Evolutionary conservation across 2,797 vertebrate genomes (phyloP).

Genomic region (Spheniscus humboldti): DNA sequence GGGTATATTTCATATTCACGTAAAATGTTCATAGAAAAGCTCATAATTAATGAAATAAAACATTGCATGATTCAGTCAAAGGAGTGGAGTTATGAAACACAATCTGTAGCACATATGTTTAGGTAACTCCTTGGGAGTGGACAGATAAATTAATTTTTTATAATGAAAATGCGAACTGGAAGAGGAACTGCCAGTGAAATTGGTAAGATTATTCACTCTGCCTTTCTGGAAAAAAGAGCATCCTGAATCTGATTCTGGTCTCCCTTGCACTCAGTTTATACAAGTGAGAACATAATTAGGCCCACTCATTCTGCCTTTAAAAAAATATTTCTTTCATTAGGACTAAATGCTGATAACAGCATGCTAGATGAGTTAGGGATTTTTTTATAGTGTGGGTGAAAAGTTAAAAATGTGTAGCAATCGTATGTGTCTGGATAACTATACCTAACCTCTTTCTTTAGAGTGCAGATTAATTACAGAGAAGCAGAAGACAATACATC

Average conservation of each 20-base stretch:
- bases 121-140: neutral
- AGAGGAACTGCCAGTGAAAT: neutral
- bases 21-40: neutral
- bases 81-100: neutral
- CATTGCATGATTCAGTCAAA: neutral
- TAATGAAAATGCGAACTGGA: neutral
- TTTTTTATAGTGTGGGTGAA: neutral
- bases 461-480: neutral
- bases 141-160: neutral
- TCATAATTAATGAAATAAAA: neutral
- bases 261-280: neutral
- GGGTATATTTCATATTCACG: neutral
- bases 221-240: neutral
- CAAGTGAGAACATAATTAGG: neutral
- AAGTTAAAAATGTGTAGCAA: neutral
- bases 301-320: neutral
- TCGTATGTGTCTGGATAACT: neutral
- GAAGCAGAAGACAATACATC: neutral
- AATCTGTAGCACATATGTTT: neutral
- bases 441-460: neutral
- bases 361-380: neutral
- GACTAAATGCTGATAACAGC: neutral
- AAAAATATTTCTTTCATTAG: neutral
- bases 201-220: neutral
- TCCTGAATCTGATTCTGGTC: neutral